A percentile compares a stretch with the other conserved stretches of the same genome.
phyloP scores from a whole-genome alignment of 2,113 vertebrate genomes.

The Trichechus manatus region DNA sequence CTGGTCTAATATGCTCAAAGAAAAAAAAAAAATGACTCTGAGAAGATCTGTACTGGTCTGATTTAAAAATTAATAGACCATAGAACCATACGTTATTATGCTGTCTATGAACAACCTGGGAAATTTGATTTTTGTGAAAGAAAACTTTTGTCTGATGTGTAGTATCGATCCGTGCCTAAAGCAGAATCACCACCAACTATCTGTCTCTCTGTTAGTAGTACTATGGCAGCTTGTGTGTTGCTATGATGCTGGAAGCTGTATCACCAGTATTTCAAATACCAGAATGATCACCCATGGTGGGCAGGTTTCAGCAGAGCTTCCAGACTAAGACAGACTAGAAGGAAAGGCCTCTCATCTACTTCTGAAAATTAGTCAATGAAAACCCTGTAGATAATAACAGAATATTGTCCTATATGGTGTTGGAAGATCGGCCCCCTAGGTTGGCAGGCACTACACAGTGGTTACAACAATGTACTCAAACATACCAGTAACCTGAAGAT shows the following conservation, averaged over 20 bases:
- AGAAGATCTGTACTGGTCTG: background rate
- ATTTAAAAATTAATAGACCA: background rate
- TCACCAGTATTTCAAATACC: background rate
- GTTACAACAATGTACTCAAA: background rate
- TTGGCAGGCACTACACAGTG: background rate
- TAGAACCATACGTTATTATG: background rate
- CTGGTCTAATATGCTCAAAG: background rate
- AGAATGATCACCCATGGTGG: background rate
- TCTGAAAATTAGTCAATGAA: background rate
- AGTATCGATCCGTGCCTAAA: background rate
- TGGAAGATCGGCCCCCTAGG: background rate
- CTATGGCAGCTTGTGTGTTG: background rate
- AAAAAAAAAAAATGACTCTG: background rate
- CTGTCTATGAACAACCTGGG: background rate
- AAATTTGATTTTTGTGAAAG: constrained; percentile 15
- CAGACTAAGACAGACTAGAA: background rate
- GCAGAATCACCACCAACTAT: background rate
- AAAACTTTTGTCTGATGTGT: background rate
- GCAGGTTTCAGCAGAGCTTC: background rate
- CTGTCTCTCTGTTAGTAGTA: background rate
- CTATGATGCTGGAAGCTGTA: background rate
- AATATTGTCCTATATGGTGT: background rate
- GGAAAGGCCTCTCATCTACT: background rate
- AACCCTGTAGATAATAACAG: background rate
- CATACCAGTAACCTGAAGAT: background rate